Percentiles rank a stretch among this genome's conserved stretches.
Evolutionary conservation across 2,113 vertebrate genomes (phyloP).

Genomic region (Tretioscincus oriximinensis): DNA sequence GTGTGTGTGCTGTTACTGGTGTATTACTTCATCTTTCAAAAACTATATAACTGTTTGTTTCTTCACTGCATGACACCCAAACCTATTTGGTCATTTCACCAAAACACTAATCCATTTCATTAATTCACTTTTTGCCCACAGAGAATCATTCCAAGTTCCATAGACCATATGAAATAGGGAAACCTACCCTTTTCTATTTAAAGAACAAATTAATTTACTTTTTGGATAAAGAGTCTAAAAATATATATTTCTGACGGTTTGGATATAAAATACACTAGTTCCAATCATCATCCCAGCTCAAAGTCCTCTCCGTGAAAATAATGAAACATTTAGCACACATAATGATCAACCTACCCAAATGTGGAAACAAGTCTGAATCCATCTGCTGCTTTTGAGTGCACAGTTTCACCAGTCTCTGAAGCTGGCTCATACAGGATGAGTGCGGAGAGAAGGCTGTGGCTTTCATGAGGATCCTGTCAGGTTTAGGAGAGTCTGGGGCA

Average conservation of each 20-base stretch:
- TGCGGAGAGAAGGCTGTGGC: constrained; percentile 88
- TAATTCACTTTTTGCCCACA: too few species aligned
- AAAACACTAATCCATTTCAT: too few species aligned
- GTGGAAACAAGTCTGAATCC: constrained; percentile 93
- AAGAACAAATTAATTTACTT: too few species aligned
- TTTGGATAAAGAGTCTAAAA: too few species aligned
- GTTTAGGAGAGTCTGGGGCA: constrained; percentile 69
- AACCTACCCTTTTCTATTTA: too few species aligned
- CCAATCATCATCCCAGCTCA: neutral
- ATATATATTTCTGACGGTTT: neutral
- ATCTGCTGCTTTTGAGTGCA: constrained; percentile 88
- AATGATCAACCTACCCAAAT: constrained; percentile 82
- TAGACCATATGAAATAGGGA: too few species aligned
- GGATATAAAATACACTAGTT: neutral
- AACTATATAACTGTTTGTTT: neutral
- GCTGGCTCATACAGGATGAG: constrained; percentile 86
- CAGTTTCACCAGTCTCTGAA: constrained; percentile 95
- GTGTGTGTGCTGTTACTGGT: neutral
- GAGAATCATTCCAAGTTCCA: too few species aligned
- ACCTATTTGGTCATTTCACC: too few species aligned
- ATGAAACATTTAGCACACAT: neutral
- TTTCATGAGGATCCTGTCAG: constrained; percentile 87
- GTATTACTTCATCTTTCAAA: neutral
- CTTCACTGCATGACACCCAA: neutral
- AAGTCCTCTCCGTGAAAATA: neutral